These are phyloP conservation scores for Apamea anceps DNA, from an alignment of 2,888 invertebrate genomes.

Conservation along the genomic window DNA sequence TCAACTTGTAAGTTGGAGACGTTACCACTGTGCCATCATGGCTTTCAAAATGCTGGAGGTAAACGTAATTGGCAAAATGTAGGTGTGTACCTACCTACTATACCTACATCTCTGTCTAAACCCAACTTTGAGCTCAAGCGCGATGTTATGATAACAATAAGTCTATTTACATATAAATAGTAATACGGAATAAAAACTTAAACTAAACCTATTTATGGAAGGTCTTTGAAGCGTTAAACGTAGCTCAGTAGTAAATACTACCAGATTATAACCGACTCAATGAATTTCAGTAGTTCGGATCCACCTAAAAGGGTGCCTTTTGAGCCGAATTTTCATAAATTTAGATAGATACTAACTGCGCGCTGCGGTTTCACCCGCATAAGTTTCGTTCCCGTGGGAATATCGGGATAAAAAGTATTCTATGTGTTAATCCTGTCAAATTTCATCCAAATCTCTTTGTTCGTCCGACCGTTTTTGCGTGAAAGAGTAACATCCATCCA, in stretches of 20 bases:
- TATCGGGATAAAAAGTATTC: too few species aligned
- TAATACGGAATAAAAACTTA: slow-evolving; percentile 3
- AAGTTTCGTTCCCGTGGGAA: too few species aligned
- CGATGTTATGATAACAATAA: not conserved
- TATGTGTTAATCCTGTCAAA: too few species aligned
- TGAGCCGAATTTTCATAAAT: slow-evolving; percentile 14
- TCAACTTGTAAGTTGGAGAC: too few species aligned
- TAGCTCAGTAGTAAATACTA: slow-evolving; percentile 22
- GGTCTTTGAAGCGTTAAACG: slow-evolving; percentile 14
- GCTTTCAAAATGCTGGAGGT: too few species aligned
- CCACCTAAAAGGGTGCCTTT: slow-evolving; percentile 23
- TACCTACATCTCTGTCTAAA: not conserved
- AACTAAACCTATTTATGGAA: slow-evolving; percentile 19
- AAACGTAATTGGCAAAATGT: not conserved
- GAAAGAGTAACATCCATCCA: too few species aligned
- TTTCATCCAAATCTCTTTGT: too few species aligned
- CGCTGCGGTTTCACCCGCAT: too few species aligned
- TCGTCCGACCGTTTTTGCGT: too few species aligned
- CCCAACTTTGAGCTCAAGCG: not conserved
- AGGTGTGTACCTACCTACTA: not conserved
- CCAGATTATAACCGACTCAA: slow-evolving; percentile 43
- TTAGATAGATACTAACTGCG: not conserved
- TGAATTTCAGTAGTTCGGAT: slow-evolving; percentile 41
- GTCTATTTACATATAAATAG: not conserved
- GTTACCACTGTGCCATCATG: too few species aligned